Conservation (phyloP, 2,888 invertebrate genomes). For the Nebria salina region DNA sequence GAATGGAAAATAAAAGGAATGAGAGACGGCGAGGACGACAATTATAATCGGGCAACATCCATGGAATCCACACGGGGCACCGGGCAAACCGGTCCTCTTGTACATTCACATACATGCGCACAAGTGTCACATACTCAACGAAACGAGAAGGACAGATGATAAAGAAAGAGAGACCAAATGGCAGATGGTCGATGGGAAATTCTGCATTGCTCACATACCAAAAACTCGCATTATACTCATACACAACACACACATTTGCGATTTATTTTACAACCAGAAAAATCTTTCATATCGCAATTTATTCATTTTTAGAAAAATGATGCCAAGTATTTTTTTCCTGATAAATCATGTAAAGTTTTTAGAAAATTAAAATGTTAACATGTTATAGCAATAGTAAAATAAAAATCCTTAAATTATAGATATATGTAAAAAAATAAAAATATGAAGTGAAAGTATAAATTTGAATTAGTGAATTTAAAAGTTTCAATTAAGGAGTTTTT, state of each 20-base stretch:
- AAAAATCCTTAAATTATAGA: no score
- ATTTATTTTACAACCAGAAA: no score
- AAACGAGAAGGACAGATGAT: not conserved
- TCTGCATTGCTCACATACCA: not conserved
- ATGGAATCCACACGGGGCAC: not conserved
- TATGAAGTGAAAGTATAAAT: not conserved
- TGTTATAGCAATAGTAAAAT: no score
- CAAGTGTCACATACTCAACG: not conserved
- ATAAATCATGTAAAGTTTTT: no score
- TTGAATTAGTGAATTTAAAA: not conserved
- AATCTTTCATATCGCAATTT: no score
- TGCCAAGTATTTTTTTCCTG: no score
- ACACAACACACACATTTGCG: no score
- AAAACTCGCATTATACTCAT: not conserved
- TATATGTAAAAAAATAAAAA: no score
- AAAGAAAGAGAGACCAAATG: not conserved
- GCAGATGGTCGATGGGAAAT: not conserved
- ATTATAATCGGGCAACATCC: not conserved
- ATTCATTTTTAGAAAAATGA: no score
- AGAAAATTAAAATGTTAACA: no score
- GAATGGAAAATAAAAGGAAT: not conserved
- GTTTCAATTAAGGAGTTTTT: not conserved
- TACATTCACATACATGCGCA: not conserved
- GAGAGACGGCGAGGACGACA: not conserved
- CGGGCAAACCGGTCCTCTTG: not conserved